phyloP scores from a whole-genome alignment of 2,888 invertebrate species.

The Aromia moschata region DNA sequence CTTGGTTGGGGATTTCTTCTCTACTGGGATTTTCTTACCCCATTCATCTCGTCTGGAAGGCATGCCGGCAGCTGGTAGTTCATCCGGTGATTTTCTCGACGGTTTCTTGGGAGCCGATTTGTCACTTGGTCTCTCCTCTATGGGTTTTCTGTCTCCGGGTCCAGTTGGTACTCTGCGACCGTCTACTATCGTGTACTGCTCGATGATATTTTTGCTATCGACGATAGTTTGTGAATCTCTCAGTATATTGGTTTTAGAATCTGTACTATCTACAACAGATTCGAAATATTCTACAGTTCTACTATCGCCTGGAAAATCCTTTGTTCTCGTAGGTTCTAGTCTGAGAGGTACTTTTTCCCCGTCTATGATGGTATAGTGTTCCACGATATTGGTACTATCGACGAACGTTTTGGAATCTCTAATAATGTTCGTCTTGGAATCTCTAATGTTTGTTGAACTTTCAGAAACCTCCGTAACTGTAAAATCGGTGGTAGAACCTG shows the following conservation, averaged over 20 bases:
- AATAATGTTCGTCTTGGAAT: slow-evolving; percentile 36
- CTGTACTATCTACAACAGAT: background rate
- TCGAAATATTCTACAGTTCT: background rate
- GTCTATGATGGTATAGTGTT: slow-evolving; percentile 46
- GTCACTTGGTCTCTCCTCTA: slow-evolving; percentile 3
- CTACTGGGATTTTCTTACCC: background rate
- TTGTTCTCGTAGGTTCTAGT: slow-evolving; percentile 9
- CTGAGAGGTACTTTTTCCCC: background rate
- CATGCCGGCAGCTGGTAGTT: slow-evolving; percentile 19
- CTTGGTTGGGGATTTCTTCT: slow-evolving; percentile 32
- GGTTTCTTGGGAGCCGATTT: background rate
- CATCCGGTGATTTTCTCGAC: slow-evolving; percentile 1
- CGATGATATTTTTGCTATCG: slow-evolving; percentile 5
- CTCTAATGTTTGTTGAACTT: slow-evolving; percentile 7
- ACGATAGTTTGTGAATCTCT: slow-evolving; percentile 7
- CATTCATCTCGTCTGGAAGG: slow-evolving; percentile 14
- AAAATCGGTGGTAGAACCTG: slow-evolving; percentile 1
- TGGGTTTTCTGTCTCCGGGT: slow-evolving; percentile 28
- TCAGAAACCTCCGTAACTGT: slow-evolving; percentile 5
- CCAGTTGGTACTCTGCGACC: slow-evolving; percentile 28
- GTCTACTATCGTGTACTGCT: slow-evolving; percentile 9
- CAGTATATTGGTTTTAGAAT: slow-evolving; percentile 1
- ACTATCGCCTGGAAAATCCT: background rate
- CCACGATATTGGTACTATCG: slow-evolving; percentile 45
- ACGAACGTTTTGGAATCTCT: slow-evolving; percentile 42